Evolutionary conservation across 92 coral and sea anemone species (phyloP), one percentile per base, ranked within the genome.

Genomic region (Actinernus sp.): DNA sequence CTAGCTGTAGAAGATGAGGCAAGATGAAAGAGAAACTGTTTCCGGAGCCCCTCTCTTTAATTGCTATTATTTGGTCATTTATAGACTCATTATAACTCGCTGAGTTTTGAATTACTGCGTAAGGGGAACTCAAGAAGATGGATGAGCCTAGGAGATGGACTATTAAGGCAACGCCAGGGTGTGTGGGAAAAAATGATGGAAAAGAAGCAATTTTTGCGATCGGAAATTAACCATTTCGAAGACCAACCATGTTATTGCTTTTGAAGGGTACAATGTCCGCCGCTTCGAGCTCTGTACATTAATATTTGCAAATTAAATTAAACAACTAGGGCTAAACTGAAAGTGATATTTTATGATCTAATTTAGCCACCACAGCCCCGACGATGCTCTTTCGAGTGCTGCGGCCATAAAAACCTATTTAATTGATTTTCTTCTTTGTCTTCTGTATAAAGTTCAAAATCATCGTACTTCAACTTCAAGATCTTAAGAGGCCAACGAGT

Each of bases 281-380:
- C 33, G 23, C 48, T 16, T 59, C 39, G 19, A 31, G 37, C 33
- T 51, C 30, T 23, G 61, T 53, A 58, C 62, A 71, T 64, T 64
- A 49, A 44, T 64, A 56, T 62, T 71, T 78, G 61, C 76, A 32
- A 61, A 33, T 59, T 13, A 48, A 49, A 59, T 59, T 61, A 71
- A 24, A 24, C 18, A n/a, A 4, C 29, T 4, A 38, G 37, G 61
- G 51, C 39, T 73, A 17, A 37, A 49, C 31, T 23, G 69, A 53
- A 76, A 47, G 67, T 52, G 49, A 28, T 67, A 39, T 25, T 56
- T 55, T 49, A 23, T 40, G 4, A 36, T 26, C 49, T 28, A 16
- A 21, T 19, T 31, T 31, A 17, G 23, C n/a, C 9, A 20, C 30
- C 13, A 29, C 8, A 36, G 41, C 41, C 7, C 14, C 41, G 41